Percentiles rank a stretch among this genome's conserved stretches.
Conservation (phyloP, 2,113 vertebrate genomes). For the Pelvicachromis taeniatus region DNA sequence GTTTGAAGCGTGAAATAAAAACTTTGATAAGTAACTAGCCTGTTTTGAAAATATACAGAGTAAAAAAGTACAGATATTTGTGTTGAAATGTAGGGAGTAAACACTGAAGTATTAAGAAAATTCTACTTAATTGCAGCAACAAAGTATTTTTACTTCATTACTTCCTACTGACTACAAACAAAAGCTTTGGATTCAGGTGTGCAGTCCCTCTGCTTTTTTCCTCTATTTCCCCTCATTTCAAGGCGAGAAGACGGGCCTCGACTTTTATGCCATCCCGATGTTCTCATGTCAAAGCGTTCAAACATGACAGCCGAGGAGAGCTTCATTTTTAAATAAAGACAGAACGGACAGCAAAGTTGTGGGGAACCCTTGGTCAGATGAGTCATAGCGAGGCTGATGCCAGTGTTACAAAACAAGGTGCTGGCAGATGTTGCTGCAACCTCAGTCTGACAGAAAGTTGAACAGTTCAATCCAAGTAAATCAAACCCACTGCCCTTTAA, state of each 20-base stretch:
- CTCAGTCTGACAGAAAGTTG: not conserved
- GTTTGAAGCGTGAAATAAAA: not conserved
- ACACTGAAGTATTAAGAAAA: not conserved
- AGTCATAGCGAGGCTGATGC: not conserved
- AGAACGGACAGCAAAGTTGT: not conserved
- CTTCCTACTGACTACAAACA: not conserved
- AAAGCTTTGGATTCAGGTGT: not conserved
- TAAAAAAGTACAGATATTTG: not conserved
- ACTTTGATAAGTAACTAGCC: not conserved
- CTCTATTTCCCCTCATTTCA: not conserved
- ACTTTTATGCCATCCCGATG: not conserved
- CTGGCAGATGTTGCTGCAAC: not conserved
- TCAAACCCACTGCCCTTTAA: not conserved
- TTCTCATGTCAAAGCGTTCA: not conserved
- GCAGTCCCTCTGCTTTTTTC: not conserved
- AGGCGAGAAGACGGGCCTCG: not conserved
- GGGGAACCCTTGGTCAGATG: not conserved
- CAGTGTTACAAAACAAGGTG: not conserved
- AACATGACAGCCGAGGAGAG: not conserved
- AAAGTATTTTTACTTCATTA: not conserved
- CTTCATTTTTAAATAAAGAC: not conserved
- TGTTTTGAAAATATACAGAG: not conserved
- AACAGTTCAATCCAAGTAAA: constrained; percentile 10
- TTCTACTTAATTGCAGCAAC: not conserved
- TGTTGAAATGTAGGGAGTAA: too few species aligned